Evolutionary conservation across 2,797 vertebrate genomes (phyloP).

Genomic region (Enoplosus armatus): DNA sequence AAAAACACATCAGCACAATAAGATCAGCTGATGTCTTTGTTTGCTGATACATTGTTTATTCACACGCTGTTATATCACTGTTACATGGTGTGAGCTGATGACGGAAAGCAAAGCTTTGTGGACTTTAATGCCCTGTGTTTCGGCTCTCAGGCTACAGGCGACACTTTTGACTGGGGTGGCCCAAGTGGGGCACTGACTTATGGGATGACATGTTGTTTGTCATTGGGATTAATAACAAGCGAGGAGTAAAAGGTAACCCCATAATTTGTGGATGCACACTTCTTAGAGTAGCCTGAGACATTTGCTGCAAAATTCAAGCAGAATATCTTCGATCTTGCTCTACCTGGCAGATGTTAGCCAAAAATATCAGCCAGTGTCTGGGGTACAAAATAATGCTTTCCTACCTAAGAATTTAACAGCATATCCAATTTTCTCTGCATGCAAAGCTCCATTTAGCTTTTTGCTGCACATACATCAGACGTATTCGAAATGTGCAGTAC

Average conservation of each 20-base stretch:
- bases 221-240: no score
- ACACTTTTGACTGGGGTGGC: no score
- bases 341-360: slow-evolving; percentile 30
- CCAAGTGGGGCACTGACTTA: no score
- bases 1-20: no score
- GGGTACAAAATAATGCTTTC: slow-evolving; percentile 46
- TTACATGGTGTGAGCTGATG: slow-evolving; percentile 25
- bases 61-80: slow-evolving; percentile 6
- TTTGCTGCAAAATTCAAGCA: slow-evolving; percentile 15
- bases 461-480: slow-evolving; percentile 67
- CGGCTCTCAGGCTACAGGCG: slow-evolving; percentile 18
- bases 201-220: no score
- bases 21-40: background rate
- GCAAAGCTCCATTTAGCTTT: slow-evolving; percentile 71
- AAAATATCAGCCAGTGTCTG: slow-evolving; percentile 31
- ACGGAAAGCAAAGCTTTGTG: slow-evolving; percentile 19
- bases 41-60: slow-evolving; percentile 19
- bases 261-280: background rate
- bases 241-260: background rate
- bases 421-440: slow-evolving; percentile 44
- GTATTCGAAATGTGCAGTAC: slow-evolving; percentile 66
- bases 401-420: slow-evolving; percentile 40
- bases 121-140: slow-evolving; percentile 32
- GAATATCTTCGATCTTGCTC: slow-evolving; percentile 8
- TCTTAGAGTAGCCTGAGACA: slow-evolving; percentile 10